Conservation (phyloP, 1,140 invertebrate genomes). For the Neodiprion virginianus region DNA sequence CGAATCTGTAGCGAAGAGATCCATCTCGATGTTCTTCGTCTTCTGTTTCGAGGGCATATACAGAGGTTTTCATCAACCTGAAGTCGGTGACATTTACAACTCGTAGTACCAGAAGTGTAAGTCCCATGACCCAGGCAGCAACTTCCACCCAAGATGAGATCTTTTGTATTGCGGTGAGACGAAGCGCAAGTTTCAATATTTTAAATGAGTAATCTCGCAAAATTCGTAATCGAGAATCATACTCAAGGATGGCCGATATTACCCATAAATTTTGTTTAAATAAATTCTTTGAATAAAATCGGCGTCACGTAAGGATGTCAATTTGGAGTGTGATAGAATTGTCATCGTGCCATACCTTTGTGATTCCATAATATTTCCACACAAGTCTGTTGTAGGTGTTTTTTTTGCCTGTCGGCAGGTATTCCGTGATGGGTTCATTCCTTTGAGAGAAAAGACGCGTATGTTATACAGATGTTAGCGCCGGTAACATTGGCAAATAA, state of each 20-base stretch:
- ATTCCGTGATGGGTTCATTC: conserved; percentile 29
- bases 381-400: conserved; percentile 15
- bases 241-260: too few relatives aligned
- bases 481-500: too few relatives aligned
- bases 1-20: neutral
- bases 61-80: conserved; percentile 28
- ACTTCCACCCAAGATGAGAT: conserved; percentile 32
- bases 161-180: conserved; percentile 14
- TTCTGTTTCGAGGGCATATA: neutral
- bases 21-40: conserved; percentile 11
- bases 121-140: conserved; percentile 35
- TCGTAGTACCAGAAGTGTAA: conserved; percentile 32
- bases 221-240: neutral
- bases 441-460: conserved; percentile 19
- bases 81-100: conserved; percentile 36
- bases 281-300: conserved; percentile 14
- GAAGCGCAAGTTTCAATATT: neutral
- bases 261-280: neutral
- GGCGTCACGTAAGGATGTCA: neutral
- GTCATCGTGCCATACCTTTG: conserved; percentile 21
- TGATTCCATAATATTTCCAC: conserved; percentile 24
- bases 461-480: neutral
- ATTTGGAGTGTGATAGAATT: conserved; percentile 8
- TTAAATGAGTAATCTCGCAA: neutral
- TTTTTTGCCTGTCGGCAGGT: conserved; percentile 25